phyloP scores from a whole-genome alignment of 2,888 invertebrate species.

The Maniola hyperantus region DNA sequence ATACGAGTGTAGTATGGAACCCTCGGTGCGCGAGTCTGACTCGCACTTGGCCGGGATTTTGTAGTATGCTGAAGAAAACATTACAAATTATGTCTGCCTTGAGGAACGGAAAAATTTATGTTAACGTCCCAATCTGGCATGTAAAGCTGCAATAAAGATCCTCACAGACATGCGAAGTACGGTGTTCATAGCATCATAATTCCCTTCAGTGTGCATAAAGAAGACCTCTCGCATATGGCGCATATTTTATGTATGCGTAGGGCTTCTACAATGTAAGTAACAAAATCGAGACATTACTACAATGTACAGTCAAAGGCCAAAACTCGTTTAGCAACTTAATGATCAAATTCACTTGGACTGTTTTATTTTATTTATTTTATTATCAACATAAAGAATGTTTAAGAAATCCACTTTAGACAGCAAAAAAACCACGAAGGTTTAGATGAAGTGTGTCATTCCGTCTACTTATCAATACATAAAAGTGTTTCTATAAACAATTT shows the following conservation, averaged over 20 bases:
- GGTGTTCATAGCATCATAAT: slow-evolving; percentile 35
- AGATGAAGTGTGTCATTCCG: no score
- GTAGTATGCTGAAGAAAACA: background rate
- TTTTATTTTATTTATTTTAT: no score
- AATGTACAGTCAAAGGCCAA: no score
- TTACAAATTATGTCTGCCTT: slow-evolving; percentile 15
- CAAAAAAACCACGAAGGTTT: no score
- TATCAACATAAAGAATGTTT: no score
- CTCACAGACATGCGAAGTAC: slow-evolving; percentile 29
- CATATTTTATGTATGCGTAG: slow-evolving; percentile 36
- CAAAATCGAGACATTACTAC: background rate
- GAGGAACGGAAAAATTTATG: slow-evolving; percentile 28
- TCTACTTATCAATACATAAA: no score
- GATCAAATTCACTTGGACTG: no score
- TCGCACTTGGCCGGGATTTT: background rate
- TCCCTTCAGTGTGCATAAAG: slow-evolving; percentile 36
- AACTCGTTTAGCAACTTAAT: no score
- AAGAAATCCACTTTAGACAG: no score
- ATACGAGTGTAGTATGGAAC: no score
- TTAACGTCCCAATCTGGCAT: slow-evolving; percentile 33
- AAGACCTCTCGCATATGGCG: slow-evolving; percentile 32
- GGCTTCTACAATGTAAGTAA: background rate
- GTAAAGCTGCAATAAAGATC: slow-evolving; percentile 35
- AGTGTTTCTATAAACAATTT: no score
- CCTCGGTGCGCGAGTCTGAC: no score